Conservation (phyloP, 2,113 vertebrate genomes). For the Leptobrachium ailaonicum region DNA sequence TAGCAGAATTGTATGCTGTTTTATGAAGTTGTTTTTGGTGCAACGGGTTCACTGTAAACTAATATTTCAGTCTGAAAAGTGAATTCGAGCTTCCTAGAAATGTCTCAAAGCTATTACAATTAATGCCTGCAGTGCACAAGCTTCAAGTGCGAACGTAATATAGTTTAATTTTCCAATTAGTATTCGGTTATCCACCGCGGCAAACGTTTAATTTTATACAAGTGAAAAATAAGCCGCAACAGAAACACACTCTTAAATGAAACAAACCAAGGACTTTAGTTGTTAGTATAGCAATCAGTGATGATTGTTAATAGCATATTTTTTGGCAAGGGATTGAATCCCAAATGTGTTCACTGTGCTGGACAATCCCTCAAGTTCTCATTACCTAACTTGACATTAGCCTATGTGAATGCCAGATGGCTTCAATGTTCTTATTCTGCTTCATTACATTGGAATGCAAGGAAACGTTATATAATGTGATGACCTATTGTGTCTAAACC, state of each 20-base stretch:
- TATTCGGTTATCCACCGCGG: too few relatives aligned
- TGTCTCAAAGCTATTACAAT: too few relatives aligned
- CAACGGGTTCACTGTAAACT: too few relatives aligned
- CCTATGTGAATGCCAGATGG: conserved; percentile 16
- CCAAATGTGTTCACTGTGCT: conserved; percentile 10
- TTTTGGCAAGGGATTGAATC: background rate
- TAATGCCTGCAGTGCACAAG: too few relatives aligned
- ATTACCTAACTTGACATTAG: conserved; percentile 34
- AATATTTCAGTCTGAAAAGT: too few relatives aligned
- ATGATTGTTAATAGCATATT: background rate
- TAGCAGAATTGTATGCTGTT: too few relatives aligned
- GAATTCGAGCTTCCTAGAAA: too few relatives aligned
- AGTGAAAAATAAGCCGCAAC: too few relatives aligned
- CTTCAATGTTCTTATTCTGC: conserved; percentile 31
- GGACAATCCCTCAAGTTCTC: conserved; percentile 16
- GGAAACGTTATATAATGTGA: conserved; percentile 15
- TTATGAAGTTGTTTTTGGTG: too few relatives aligned
- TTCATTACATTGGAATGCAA: conserved; percentile 25
- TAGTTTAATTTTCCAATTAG: too few relatives aligned
- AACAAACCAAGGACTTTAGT: background rate
- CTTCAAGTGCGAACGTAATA: too few relatives aligned
- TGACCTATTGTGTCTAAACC: conserved; percentile 7
- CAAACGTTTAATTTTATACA: too few relatives aligned
- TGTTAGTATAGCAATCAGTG: background rate
- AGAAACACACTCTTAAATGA: background rate